Conservation (phyloP, 2,888 invertebrate genomes). For the Xylota segnis region DNA sequence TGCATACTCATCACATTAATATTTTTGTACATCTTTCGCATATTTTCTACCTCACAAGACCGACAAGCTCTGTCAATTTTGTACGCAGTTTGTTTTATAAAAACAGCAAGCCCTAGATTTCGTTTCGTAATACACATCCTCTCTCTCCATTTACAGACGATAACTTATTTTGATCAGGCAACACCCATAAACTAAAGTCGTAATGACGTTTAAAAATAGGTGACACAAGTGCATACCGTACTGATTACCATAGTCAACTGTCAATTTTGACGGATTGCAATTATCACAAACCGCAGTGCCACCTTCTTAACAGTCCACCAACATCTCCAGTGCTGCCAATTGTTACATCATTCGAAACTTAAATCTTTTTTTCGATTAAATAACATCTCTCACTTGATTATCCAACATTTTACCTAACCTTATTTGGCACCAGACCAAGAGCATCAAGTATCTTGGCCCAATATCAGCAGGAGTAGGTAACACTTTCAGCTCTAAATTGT, state of each 20-base stretch:
- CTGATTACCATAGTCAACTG: background rate
- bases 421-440: slow-evolving; percentile 46
- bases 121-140: too few relatives aligned
- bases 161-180: too few relatives aligned
- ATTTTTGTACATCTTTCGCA: too few relatives aligned
- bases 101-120: too few relatives aligned
- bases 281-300: background rate
- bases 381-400: slow-evolving; percentile 46
- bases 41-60: too few relatives aligned
- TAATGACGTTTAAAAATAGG: too few relatives aligned
- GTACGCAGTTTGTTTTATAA: too few relatives aligned
- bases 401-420: slow-evolving; percentile 26
- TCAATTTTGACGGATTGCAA: background rate
- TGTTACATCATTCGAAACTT: slow-evolving; percentile 59
- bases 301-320: background rate
- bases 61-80: too few relatives aligned
- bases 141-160: too few relatives aligned
- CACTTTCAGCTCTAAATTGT: slow-evolving; percentile 43
- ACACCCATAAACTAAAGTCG: too few relatives aligned
- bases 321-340: slow-evolving; percentile 2
- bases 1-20: too few relatives aligned
- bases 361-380: slow-evolving; percentile 36
- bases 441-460: slow-evolving; percentile 37
- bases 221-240: too few relatives aligned
- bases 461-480: slow-evolving; percentile 40